Evolutionary conservation across 1,140 invertebrate species (phyloP).

Genomic region (Chrysoperla carnea): DNA sequence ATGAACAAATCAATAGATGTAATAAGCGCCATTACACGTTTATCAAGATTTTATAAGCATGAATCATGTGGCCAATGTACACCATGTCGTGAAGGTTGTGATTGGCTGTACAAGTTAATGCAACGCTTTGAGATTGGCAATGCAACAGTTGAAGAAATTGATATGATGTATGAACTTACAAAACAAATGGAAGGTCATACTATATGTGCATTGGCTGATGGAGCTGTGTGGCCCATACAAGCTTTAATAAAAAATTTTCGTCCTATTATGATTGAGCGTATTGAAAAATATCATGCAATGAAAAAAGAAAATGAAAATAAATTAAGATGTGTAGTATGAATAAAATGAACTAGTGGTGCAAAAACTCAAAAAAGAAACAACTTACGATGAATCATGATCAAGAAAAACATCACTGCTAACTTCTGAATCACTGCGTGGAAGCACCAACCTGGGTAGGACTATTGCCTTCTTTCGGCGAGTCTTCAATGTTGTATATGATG

Average conservation of each 20-base stretch:
- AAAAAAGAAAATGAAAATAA: too few species aligned
- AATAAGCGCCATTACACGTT: slow-evolving; percentile 40
- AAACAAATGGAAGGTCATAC: too few species aligned
- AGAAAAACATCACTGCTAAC: slow-evolving; percentile 36
- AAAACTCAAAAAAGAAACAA: slow-evolving; percentile 8
- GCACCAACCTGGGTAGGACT: slow-evolving; percentile 53
- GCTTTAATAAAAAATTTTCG: too few species aligned
- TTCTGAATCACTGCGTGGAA: slow-evolving; percentile 51
- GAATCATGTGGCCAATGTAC: slow-evolving; percentile 70
- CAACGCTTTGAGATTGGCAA: too few species aligned
- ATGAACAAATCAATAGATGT: slow-evolving; percentile 55
- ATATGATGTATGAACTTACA: too few species aligned
- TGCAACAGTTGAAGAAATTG: too few species aligned
- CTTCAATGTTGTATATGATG: slow-evolving; percentile 35
- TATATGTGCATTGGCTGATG: too few species aligned
- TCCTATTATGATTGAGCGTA: too few species aligned
- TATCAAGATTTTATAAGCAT: slow-evolving; percentile 59
- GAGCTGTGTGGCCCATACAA: too few species aligned
- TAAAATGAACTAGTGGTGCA: too few species aligned
- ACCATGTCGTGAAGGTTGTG: slow-evolving; percentile 51
- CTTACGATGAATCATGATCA: slow-evolving; percentile 40
- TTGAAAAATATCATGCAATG: too few species aligned
- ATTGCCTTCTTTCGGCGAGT: slow-evolving; percentile 49
- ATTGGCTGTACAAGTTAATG: slow-evolving; percentile 11
- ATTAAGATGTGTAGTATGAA: too few species aligned